Percentiles rank a stretch among this genome's conserved stretches.
These are phyloP conservation scores for Scrobipalpa costella DNA, from an alignment of 2,888 invertebrate species.

Conservation along the genomic window DNA sequence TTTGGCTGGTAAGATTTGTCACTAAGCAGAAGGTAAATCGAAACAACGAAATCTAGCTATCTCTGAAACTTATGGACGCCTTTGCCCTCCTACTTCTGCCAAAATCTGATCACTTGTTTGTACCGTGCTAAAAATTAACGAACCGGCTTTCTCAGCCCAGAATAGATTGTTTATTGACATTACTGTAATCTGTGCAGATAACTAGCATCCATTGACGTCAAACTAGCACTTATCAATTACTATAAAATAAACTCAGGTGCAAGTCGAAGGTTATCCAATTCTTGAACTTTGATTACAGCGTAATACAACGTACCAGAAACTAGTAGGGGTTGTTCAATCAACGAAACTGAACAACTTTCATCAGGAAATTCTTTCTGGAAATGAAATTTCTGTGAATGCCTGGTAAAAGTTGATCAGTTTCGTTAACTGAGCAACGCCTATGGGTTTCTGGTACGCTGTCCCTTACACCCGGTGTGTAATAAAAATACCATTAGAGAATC, in stretches of 20 bases:
- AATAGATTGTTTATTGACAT: constrained; percentile 45
- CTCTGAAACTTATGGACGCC: background rate
- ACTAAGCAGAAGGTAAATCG: background rate
- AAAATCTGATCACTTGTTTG: constrained; percentile 26
- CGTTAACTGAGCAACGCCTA: no score
- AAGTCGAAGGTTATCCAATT: constrained; percentile 44
- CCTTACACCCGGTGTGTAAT: no score
- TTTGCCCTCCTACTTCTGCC: background rate
- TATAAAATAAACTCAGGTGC: constrained; percentile 31
- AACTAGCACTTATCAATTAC: constrained; percentile 37
- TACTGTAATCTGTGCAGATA: constrained; percentile 44
- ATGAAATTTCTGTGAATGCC: no score
- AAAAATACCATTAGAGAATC: no score
- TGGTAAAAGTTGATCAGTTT: no score
- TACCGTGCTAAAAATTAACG: no score
- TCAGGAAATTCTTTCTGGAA: no score
- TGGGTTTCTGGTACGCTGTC: no score
- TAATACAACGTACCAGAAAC: no score
- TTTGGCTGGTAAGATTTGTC: background rate
- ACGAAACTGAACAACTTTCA: no score
- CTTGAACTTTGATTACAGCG: constrained; percentile 32
- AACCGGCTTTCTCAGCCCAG: constrained; percentile 20
- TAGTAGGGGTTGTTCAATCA: no score
- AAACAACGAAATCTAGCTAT: background rate
- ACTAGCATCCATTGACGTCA: constrained; percentile 53